Base-by-base conservation (phyloP, 2,797 vertebrate species). In the Gymnodraco acuticeps region DNA sequence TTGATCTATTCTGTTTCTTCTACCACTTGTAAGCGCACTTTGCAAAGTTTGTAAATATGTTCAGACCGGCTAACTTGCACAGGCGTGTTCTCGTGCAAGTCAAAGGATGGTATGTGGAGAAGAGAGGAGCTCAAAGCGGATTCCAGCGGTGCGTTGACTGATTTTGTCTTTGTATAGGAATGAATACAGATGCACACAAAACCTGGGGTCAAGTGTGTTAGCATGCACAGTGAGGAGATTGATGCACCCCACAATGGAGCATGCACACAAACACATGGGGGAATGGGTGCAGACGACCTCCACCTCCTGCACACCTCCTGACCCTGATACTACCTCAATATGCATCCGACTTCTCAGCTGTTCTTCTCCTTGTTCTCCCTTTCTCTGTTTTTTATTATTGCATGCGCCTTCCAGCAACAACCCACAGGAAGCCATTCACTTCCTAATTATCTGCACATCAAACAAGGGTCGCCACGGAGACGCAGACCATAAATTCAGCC, bases 361-460 rank as follows among this genome's bases (percentile, higher is more conserved):
- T 89, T 86, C 61, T 52, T 78, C 58, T 64, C 68, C 68, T 65
- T 72, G 65, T 79, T 85, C 77, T 85, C 77, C 62, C 68, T 79
- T 87, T 88, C 77, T 91, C 86, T 90, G 83, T 80, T 91, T 92
- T 90, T 89, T 89, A 91, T 92, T 90, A 91, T 82, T 92, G 87
- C 78, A 85, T 87, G 81, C 87, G 83, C 91, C 93, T 90, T 89
- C 93, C 91, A 96, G 93, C 93, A 92, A 91, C 92, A 90, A 94
- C 94, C 94, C 95, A 96, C 96, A 96, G 96, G 96, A 96, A 96
- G 95, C 96, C 93, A 95, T 96, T 97, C 95, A 96, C 93, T 94
- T 95, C 93, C 93, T 97, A 96, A 99, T 97, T 96, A 95, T 95
- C 95, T 94, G 88, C 93, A 96, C 96, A 96, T 96, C 96, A 97